Evolutionary conservation across 2,113 vertebrate genomes (phyloP).

Genomic region (Malurus melanocephalus): DNA sequence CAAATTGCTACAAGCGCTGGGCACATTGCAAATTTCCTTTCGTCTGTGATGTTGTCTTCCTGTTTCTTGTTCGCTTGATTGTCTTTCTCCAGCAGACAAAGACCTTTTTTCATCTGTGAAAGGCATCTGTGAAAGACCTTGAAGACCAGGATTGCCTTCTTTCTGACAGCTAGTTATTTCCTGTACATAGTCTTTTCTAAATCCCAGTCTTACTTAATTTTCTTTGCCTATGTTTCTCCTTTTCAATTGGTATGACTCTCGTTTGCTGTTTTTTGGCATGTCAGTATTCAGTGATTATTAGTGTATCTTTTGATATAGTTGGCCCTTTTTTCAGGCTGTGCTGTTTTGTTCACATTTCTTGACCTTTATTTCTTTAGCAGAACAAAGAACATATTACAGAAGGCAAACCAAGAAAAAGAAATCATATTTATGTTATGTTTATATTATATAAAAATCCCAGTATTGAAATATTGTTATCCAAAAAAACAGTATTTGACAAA

Average conservation of each 20-base stretch:
- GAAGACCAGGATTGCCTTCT: background rate
- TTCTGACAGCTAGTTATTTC: background rate
- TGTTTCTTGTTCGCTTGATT: background rate
- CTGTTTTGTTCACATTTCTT: background rate
- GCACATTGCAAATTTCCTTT: background rate
- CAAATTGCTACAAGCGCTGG: background rate
- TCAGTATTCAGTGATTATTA: background rate
- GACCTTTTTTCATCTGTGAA: background rate
- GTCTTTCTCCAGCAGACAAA: background rate
- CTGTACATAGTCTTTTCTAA: background rate
- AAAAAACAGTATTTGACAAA: background rate
- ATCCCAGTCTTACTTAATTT: background rate
- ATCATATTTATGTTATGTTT: background rate
- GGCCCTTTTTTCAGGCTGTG: background rate
- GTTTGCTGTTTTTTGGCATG: background rate
- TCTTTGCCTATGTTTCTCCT: background rate
- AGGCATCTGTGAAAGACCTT: background rate
- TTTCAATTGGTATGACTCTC: background rate
- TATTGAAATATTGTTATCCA: background rate
- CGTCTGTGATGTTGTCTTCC: background rate
- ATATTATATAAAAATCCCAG: background rate
- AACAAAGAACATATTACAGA: background rate
- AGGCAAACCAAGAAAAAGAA: background rate
- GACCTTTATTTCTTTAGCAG: background rate
- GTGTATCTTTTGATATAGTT: background rate